Evolutionary conservation across 2,888 invertebrate genomes (phyloP), one percentile per base, ranked within the genome.

Genomic region (Cabera pusaria): DNA sequence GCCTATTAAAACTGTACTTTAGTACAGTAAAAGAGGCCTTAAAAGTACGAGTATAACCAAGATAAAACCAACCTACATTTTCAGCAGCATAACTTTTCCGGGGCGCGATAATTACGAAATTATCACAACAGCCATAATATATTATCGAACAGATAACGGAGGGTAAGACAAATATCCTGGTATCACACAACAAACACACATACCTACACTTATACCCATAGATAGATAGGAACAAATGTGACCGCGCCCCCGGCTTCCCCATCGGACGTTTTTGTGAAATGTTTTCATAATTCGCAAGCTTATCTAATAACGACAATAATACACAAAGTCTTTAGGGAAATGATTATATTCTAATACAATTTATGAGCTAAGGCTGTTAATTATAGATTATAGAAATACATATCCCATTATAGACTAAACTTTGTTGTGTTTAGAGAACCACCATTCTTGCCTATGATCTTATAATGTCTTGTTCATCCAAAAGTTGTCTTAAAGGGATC

Each of bases 281-380:
- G 5, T n/a, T 38, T 36, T 52, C 66, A 68, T 73, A 73, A 72
- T 75, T 72, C 72, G 59, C 39, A 64, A 53, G 70, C 72, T 80
- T 81, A 82, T 82, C 80, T 76, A 74, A 65, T 79, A 75, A 71
- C 63, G 68, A 72, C 73, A 72, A 72, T 73, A 66, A 70, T 69
- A 59, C 52, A 34, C 52, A 34, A 52, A 62, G 64, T 63, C 68
- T 68, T 71, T 56, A 44, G 68, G 73, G 69, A 53, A n/a, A n/a
- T n/a, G n/a, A n/a, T n/a, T n/a, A n/a, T n/a, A n/a, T n/a, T n/a
- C n/a, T n/a, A n/a, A n/a, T n/a, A n/a, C n/a, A n/a, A n/a, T n/a
- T n/a, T n/a, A n/a, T n/a, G n/a, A n/a, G n/a, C n/a, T n/a, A n/a
- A n/a, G n/a, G n/a, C n/a, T n/a, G n/a, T n/a, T n/a, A n/a, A n/a